Evolutionary conservation across 2,113 vertebrate species (phyloP).

Genomic region (Zootoca vivipara): DNA sequence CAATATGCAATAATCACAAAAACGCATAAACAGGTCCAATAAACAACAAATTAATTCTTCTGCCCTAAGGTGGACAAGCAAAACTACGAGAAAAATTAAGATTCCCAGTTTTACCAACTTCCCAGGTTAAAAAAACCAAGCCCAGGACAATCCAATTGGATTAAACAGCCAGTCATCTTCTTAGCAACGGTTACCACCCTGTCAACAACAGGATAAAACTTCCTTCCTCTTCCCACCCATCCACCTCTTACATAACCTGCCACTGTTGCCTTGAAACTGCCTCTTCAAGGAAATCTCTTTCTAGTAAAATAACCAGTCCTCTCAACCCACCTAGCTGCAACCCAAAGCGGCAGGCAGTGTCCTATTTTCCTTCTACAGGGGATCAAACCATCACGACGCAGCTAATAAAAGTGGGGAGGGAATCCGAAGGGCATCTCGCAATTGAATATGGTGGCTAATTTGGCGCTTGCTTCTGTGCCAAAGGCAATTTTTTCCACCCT

Average conservation of each 20-base stretch:
- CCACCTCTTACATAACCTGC: constrained; percentile 37
- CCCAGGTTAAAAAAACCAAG: no score
- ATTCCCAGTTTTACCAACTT: no score
- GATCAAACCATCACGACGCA: constrained; percentile 59
- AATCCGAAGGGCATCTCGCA: constrained; percentile 68
- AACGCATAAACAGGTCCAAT: no score
- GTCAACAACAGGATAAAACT: no score
- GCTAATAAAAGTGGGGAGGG: constrained; percentile 47
- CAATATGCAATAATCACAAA: no score
- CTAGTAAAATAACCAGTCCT: constrained; percentile 58
- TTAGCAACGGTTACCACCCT: no score
- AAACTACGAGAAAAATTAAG: no score
- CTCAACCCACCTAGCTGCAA: constrained; percentile 41
- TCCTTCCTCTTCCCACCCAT: constrained; percentile 47
- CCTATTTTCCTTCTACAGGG: constrained; percentile 63
- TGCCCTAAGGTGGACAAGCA: no score
- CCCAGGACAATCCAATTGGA: no score
- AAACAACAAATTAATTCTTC: no score
- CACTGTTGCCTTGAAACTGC: constrained; percentile 61
- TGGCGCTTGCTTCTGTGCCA: constrained; percentile 64
- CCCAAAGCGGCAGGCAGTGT: constrained; percentile 57
- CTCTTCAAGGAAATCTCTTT: constrained; percentile 64
- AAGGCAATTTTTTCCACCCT: constrained; percentile 69
- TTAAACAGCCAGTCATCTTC: no score
- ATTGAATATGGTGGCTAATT: constrained; percentile 67